A percentile compares a stretch with the other conserved stretches of the same genome.
These are phyloP conservation scores for Allophyes oxyacanthae DNA, from an alignment of 2,888 invertebrate genomes.

Conservation along the genomic window DNA sequence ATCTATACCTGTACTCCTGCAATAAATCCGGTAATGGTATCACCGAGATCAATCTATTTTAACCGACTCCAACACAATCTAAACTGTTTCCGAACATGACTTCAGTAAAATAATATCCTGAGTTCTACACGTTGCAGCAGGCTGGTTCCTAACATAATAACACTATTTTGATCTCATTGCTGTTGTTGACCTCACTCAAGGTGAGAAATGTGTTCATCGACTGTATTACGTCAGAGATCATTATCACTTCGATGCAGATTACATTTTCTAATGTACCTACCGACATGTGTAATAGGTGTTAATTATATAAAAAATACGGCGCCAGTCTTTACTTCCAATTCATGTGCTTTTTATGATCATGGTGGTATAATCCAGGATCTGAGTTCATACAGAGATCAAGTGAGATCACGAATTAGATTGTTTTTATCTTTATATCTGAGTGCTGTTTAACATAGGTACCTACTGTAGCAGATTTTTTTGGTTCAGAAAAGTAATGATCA, in stretches of 20 bases:
- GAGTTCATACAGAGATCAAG: constrained; percentile 22
- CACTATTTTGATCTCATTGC: constrained; percentile 63
- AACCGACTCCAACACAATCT: constrained; percentile 11
- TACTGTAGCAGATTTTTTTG: too few relatives aligned
- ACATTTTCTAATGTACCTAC: constrained; percentile 55
- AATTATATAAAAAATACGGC: constrained; percentile 63
- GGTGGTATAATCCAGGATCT: constrained; percentile 46
- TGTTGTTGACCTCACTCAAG: constrained; percentile 76
- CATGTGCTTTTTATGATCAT: constrained; percentile 49
- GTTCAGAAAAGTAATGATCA: too few relatives aligned
- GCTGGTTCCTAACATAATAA: constrained; percentile 39
- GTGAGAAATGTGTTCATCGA: constrained; percentile 75
- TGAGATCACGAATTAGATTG: constrained; percentile 21
- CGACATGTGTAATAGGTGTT: constrained; percentile 56
- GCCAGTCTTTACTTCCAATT: constrained; percentile 57
- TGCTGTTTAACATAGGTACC: too few relatives aligned
- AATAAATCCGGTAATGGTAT: constrained; percentile 41
- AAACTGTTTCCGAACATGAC: constrained; percentile 13
- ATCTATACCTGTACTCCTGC: constrained; percentile 46
- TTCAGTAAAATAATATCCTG: constrained; percentile 3
- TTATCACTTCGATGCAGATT: constrained; percentile 73
- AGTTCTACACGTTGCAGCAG: too few relatives aligned
- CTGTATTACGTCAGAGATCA: constrained; percentile 67
- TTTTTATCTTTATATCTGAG: constrained; percentile 6
- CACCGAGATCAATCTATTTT: constrained; percentile 41